phyloP scores from a whole-genome alignment of 2,888 invertebrate genomes.

The Andrena bucephala region DNA sequence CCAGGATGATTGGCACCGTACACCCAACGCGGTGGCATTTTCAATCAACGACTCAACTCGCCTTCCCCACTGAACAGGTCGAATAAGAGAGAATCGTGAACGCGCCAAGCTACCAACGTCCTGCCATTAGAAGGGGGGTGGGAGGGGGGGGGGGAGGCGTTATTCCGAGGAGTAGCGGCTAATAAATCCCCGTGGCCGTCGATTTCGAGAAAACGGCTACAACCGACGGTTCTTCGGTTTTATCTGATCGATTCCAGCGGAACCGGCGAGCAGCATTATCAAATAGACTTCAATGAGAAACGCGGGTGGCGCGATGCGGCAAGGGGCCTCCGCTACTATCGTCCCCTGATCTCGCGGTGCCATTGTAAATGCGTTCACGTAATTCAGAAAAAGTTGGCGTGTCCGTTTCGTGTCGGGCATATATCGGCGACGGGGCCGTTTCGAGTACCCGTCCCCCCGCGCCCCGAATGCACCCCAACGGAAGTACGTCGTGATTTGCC shows the following conservation, averaged over 20 bases:
- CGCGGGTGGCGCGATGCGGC: conserved; percentile 38
- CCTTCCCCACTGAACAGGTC: no score
- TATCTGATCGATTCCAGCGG: conserved; percentile 32
- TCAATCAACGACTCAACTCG: no score
- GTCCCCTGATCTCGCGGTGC: conserved; percentile 44
- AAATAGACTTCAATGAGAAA: conserved; percentile 51
- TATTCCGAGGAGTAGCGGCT: neutral
- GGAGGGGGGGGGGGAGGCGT: no score
- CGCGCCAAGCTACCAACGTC: no score
- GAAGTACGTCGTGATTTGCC: conserved; percentile 74
- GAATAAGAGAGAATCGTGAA: no score
- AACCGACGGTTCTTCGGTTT: neutral
- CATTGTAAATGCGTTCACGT: conserved; percentile 71
- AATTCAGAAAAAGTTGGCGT: conserved; percentile 71
- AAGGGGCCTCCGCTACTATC: conserved; percentile 61
- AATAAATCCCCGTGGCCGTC: neutral
- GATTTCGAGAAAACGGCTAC: conserved; percentile 3
- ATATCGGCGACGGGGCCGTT: conserved; percentile 32
- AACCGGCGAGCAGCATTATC: conserved; percentile 19
- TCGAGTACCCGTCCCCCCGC: conserved; percentile 1
- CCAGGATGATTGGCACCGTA: no score
- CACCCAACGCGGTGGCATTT: no score
- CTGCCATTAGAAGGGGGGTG: no score
- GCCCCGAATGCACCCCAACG: conserved; percentile 61
- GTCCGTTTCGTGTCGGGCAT: conserved; percentile 71